Percentiles rank a stretch among this genome's conserved stretches.
Evolutionary conservation across 2,888 invertebrate genomes (phyloP).

Genomic region (Lepetodrilus schrolli): DNA sequence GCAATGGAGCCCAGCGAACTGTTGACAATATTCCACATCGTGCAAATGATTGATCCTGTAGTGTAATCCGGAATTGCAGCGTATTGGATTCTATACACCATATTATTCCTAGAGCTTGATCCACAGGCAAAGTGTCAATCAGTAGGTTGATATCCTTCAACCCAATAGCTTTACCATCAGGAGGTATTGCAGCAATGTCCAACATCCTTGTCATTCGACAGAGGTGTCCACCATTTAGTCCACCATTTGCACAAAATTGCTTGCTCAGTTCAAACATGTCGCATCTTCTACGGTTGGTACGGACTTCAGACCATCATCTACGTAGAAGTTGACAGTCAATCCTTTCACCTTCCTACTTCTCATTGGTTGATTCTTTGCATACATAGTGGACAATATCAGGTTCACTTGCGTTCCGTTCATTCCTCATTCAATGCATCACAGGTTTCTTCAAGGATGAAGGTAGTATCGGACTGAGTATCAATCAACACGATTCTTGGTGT

Average conservation of each 20-base stretch:
- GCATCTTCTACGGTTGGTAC: constrained; percentile 37
- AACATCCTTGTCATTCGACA: too few relatives aligned
- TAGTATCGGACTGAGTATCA: constrained; percentile 27
- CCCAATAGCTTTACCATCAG: constrained; percentile 38
- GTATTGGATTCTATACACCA: constrained; percentile 48
- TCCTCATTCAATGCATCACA: constrained; percentile 37
- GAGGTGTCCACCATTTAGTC: too few relatives aligned
- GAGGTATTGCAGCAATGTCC: constrained; percentile 35
- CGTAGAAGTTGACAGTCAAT: constrained; percentile 47
- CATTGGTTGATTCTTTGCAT: constrained; percentile 41
- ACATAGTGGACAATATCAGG: constrained; percentile 42
- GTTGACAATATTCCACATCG: too few relatives aligned
- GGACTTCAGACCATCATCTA: constrained; percentile 47
- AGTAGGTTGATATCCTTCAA: constrained; percentile 23
- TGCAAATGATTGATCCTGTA: constrained; percentile 41
- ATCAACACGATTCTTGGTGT: too few relatives aligned
- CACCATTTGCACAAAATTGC: constrained; percentile 40
- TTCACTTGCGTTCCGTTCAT: constrained; percentile 46
- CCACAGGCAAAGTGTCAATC: constrained; percentile 36
- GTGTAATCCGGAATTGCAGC: constrained; percentile 41
- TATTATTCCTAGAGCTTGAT: constrained; percentile 45
- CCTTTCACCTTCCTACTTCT: constrained; percentile 31
- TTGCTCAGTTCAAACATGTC: constrained; percentile 35
- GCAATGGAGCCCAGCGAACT: constrained; percentile 52
- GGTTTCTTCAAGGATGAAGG: too few relatives aligned